Evolutionary conservation across 2,113 vertebrate species (phyloP).

Genomic region (Merops nubicus): DNA sequence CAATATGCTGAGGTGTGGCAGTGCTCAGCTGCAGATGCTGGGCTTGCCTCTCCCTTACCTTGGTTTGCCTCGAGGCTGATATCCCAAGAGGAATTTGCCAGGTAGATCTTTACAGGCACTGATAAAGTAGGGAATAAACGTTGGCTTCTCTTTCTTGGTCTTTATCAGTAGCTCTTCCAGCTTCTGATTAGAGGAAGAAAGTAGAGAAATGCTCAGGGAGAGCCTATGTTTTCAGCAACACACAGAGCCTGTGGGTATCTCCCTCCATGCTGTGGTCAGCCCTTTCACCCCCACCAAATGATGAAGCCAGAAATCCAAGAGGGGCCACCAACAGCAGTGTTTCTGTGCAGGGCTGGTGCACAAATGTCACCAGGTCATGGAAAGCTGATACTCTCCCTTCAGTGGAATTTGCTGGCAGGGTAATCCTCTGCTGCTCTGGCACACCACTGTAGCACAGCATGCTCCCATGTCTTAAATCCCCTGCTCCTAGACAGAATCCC

Average conservation of each 20-base stretch:
- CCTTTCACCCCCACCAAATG: neutral
- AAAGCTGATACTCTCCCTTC: neutral
- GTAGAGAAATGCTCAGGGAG: neutral
- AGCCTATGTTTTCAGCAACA: neutral
- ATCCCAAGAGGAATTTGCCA: conserved; percentile 96
- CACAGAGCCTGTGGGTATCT: neutral
- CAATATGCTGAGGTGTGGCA: neutral
- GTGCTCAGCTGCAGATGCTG: neutral
- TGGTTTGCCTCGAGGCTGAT: conserved; percentile 96
- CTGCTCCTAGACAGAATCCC: neutral
- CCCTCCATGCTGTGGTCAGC: neutral
- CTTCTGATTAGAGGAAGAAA: conserved; percentile 81
- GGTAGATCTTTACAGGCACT: conserved; percentile 95
- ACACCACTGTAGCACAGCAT: neutral
- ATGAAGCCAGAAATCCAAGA: neutral
- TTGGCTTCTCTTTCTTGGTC: conserved; percentile 95
- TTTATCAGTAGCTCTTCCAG: conserved; percentile 93
- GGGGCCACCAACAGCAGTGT: neutral
- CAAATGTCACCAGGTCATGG: neutral
- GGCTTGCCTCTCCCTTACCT: conserved; percentile 77
- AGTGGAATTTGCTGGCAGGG: neutral
- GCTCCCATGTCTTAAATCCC: neutral
- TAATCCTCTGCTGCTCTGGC: neutral
- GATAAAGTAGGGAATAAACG: conserved; percentile 96
- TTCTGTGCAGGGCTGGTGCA: neutral